Evolutionary conservation across 2,113 vertebrate genomes (phyloP).

Genomic region (Callithrix jacchus): DNA sequence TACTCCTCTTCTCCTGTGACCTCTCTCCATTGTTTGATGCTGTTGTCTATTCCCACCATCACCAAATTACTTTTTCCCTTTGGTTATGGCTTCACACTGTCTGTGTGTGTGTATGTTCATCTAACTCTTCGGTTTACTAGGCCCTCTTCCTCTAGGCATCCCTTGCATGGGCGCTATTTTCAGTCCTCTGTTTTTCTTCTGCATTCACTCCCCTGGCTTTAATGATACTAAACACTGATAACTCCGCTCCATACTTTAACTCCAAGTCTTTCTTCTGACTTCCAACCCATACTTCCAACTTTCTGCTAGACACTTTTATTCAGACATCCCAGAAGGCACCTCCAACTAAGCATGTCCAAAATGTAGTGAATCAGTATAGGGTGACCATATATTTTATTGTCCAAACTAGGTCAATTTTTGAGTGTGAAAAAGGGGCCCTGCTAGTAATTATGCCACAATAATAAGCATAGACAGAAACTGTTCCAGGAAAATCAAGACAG

Average conservation of each 20-base stretch:
- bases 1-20: neutral
- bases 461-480: neutral
- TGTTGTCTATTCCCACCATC: neutral
- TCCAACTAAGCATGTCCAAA: neutral
- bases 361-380: neutral
- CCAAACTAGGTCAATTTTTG: neutral
- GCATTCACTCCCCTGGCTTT: neutral
- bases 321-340: neutral
- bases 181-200: neutral
- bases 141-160: neutral
- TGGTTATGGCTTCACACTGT: neutral
- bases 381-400: neutral
- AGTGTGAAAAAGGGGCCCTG: neutral
- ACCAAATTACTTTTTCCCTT: neutral
- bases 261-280: neutral
- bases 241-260: neutral
- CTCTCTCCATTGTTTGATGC: neutral
- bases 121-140: neutral
- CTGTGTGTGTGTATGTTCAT: neutral
- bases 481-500: neutral
- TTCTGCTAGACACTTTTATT: neutral
- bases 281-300: neutral
- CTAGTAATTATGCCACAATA: neutral
- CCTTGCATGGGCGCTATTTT: neutral
- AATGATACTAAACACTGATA: neutral